A percentile compares a stretch with the other conserved stretches of the same genome.
These are phyloP conservation scores for Ptychochromis oligacanthus DNA, from an alignment of 2,113 vertebrate species.

Conservation along the genomic window DNA sequence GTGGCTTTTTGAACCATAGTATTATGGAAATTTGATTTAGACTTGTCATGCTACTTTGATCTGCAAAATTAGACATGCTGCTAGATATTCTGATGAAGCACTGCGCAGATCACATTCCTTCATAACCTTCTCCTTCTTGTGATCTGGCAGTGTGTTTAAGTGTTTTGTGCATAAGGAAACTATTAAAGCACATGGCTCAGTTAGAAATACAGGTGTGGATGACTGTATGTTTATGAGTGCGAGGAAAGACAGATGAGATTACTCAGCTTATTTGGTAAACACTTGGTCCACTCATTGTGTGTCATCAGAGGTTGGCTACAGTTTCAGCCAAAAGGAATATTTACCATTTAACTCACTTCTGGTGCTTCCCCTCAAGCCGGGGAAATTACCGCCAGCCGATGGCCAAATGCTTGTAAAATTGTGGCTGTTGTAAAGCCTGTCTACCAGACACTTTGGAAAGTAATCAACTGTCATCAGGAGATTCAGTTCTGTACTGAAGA, in stretches of 20 bases:
- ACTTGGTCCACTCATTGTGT: slow-evolving; percentile 54
- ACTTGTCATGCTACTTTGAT: slow-evolving; percentile 9
- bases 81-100: neutral
- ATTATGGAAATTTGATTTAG: slow-evolving; percentile 19
- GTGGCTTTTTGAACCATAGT: neutral
- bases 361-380: slow-evolving; percentile 13
- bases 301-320: slow-evolving; percentile 44
- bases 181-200: slow-evolving; percentile 55
- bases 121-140: neutral
- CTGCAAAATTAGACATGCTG: neutral
- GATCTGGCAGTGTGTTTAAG: neutral
- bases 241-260: slow-evolving; percentile 47
- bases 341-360: slow-evolving; percentile 45
- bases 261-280: slow-evolving; percentile 47
- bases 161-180: slow-evolving; percentile 42
- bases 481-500: slow-evolving; percentile 17
- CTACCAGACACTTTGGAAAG: slow-evolving; percentile 48
- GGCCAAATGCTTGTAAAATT: slow-evolving; percentile 54
- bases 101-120: slow-evolving; percentile 2
- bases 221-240: slow-evolving; percentile 48
- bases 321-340: slow-evolving; percentile 54
- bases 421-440: slow-evolving; percentile 40
- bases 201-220: slow-evolving; percentile 50
- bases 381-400: slow-evolving; percentile 19
- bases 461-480: slow-evolving; percentile 45